These are phyloP conservation scores for Gonioctena quinquepunctata DNA, from an alignment of 1,140 invertebrate genomes.

Conservation along the genomic window DNA sequence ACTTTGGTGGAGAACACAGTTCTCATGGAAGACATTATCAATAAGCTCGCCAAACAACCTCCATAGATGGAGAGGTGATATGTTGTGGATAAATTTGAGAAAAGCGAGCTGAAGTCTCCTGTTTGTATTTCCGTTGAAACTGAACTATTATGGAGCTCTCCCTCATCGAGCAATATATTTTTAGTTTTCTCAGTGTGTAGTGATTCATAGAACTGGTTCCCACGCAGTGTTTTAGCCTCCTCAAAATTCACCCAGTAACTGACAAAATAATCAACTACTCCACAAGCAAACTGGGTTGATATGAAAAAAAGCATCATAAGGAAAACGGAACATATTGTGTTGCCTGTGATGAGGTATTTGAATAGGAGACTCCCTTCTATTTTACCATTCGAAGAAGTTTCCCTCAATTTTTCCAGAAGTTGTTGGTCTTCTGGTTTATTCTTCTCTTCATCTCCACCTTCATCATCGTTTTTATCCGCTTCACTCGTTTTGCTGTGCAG, in stretches of 20 bases:
- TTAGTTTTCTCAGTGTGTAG: too few relatives aligned
- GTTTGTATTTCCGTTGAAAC: too few relatives aligned
- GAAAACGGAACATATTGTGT: conserved; percentile 61
- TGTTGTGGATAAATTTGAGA: too few relatives aligned
- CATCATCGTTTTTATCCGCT: conserved; percentile 40
- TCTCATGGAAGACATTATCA: too few relatives aligned
- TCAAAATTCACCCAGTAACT: conserved; percentile 68
- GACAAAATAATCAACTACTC: conserved; percentile 77
- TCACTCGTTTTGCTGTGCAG: conserved; percentile 45
- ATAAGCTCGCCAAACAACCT: too few relatives aligned
- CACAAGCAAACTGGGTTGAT: conserved; percentile 70
- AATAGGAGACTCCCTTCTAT: conserved; percentile 48
- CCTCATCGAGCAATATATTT: too few relatives aligned
- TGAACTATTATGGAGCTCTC: too few relatives aligned
- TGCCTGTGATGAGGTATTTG: conserved; percentile 71
- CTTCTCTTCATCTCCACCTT: conserved; percentile 30
- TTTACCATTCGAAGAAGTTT: conserved; percentile 51
- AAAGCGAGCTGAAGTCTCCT: too few relatives aligned
- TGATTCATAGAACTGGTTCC: too few relatives aligned
- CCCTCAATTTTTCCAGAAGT: conserved; percentile 44
- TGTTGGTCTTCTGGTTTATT: conserved; percentile 33
- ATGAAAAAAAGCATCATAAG: conserved; percentile 65
- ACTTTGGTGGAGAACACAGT: too few relatives aligned
- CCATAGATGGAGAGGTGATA: too few relatives aligned
- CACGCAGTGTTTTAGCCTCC: conserved; percentile 27